These are phyloP conservation scores for Troglohyphantes excavatus DNA, from an alignment of 2,888 invertebrate genomes.

Conservation along the genomic window DNA sequence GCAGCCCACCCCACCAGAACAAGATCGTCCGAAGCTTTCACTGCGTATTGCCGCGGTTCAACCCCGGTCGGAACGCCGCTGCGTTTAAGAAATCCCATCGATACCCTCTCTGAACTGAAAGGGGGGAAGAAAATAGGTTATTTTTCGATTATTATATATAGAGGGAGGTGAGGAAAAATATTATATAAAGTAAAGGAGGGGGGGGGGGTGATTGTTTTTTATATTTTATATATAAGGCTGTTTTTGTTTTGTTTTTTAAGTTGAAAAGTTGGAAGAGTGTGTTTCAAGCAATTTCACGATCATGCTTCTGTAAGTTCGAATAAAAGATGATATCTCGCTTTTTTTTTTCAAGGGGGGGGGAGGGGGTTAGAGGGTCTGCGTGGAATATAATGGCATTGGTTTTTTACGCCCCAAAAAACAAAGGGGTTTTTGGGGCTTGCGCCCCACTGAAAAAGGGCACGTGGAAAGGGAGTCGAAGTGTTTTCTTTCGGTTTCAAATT, in stretches of 20 bases:
- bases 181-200: slow-evolving; percentile 24
- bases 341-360: not conserved
- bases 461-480: not conserved
- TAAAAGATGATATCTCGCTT: slow-evolving; percentile 55
- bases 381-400: slow-evolving; percentile 38
- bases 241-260: slow-evolving; percentile 64
- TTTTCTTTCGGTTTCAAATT: no score
- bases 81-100: slow-evolving; percentile 23
- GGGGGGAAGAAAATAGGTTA: slow-evolving; percentile 44
- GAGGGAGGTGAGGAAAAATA: slow-evolving; percentile 52
- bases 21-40: not conserved
- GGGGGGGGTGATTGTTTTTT: slow-evolving; percentile 1
- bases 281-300: slow-evolving; percentile 78
- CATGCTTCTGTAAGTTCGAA: slow-evolving; percentile 77
- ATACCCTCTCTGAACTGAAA: slow-evolving; percentile 17
- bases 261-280: slow-evolving; percentile 54
- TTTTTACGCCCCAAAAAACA: slow-evolving; percentile 28
- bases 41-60: slow-evolving; percentile 47
- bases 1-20: slow-evolving; percentile 29
- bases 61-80: slow-evolving; percentile 20
- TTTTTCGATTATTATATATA: slow-evolving; percentile 72
- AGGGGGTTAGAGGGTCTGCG: not conserved
- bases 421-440: slow-evolving; percentile 8
- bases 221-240: no score
- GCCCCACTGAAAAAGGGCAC: not conserved